Base-by-base conservation (phyloP, 2,888 invertebrate genomes). In the Noctua pronuba region DNA sequence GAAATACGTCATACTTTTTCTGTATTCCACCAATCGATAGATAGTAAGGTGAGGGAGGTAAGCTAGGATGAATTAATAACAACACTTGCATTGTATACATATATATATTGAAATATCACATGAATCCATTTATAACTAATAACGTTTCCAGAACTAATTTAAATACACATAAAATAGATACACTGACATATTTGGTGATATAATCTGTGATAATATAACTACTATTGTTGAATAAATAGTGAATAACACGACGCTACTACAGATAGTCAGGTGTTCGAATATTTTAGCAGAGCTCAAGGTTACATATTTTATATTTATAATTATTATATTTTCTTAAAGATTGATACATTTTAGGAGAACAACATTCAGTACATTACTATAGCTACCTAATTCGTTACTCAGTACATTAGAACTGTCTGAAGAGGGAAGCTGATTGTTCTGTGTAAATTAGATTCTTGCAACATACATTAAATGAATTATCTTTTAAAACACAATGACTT, bases 81-180 rank as follows among this genome's bases (percentile, higher is more conserved):
- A 90, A 89, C 78, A 76, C 83, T 82, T 92, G 90, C 89, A 88
- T 84, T 92, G 90, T 91, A 91, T 90, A 91, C 85, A 92, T 91
- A 88, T 89, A 89, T 49, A 49, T 49, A 49, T 49, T 86, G 76
- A 88, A 87, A 88, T 90, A 90, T 88, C 90, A 91, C 88, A 88
- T 83, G 77, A 84, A 90, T 89, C 81, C 86, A 84, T 88, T 89
- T 83, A 83, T 71, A 81, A 72, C 55, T 82, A 85, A 79, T 80
- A 85, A 82, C 81, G 73, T 75, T 83, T 44, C 75, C 78, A 62
- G 71, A 78, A 79, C 72, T 55, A 77, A 86, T 79, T 82, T 71
- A 69, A 84, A 80, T 82, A 86, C 77, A 80, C 71, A 85, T 81
- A 83, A 77, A 84, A 87, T 85, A 84, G 44, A 86, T 74, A 84